These are phyloP conservation scores for Clistopyga incitator DNA, from an alignment of 2,888 invertebrate genomes.

Conservation along the genomic window DNA sequence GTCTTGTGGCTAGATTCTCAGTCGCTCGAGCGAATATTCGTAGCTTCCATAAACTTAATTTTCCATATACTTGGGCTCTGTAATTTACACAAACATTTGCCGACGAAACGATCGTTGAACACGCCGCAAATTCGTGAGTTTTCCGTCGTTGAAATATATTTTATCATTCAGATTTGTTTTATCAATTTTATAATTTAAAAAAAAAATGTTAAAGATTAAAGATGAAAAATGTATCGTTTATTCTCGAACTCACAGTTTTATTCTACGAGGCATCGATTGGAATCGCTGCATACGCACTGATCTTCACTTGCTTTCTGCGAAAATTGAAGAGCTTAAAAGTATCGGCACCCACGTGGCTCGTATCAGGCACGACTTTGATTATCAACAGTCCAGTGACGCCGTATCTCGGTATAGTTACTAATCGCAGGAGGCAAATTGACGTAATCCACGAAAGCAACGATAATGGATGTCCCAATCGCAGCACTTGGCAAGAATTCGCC, in stretches of 20 bases:
- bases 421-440: conserved; percentile 61
- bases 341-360: conserved; percentile 77
- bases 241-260: conserved; percentile 73
- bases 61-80: conserved; percentile 87
- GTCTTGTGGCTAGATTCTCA: conserved; percentile 87
- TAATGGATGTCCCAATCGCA: conserved; percentile 63
- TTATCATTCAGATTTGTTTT: too few relatives aligned
- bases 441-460: conserved; percentile 69
- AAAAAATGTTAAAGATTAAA: too few relatives aligned
- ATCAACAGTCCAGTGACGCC: conserved; percentile 75
- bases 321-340: conserved; percentile 75
- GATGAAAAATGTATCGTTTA: background rate
- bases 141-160: background rate
- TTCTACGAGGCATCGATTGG: conserved; percentile 78
- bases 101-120: conserved; percentile 86
- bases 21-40: conserved; percentile 86
- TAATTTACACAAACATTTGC: conserved; percentile 87
- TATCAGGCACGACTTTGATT: conserved; percentile 71
- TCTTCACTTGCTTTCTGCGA: conserved; percentile 78
- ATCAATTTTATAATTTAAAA: too few relatives aligned
- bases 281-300: conserved; percentile 76
- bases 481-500: conserved; percentile 77
- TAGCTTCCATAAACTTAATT: conserved; percentile 87
- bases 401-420: conserved; percentile 65
- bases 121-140: conserved; percentile 86